Evolutionary conservation across 2,888 invertebrate genomes (phyloP).

Genomic region (Hofmannophila pseudospretella): DNA sequence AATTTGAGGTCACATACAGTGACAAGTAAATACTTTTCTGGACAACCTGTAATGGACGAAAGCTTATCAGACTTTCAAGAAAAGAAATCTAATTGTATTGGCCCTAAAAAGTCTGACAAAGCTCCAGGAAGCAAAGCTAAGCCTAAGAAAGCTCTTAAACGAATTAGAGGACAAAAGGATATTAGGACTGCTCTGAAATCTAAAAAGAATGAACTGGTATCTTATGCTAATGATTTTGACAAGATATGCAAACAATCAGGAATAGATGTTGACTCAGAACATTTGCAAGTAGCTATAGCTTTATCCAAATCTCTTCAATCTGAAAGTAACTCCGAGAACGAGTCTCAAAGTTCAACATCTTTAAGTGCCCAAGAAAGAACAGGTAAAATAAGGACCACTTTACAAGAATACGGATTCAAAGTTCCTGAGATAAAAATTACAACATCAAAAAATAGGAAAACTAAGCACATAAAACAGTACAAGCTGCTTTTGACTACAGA

Average conservation of each 20-base stretch:
- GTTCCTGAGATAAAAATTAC: conserved; percentile 46
- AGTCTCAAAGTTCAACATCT: conserved; percentile 16
- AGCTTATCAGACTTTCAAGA: conserved; percentile 60
- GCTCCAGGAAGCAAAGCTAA: conserved; percentile 22
- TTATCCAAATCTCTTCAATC: conserved; percentile 77
- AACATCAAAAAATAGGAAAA: conserved; percentile 26
- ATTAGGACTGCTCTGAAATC: conserved; percentile 51
- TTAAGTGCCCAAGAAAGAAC: conserved; percentile 41
- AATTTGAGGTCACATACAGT: conserved; percentile 27
- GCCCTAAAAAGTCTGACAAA: conserved; percentile 37
- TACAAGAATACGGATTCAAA: conserved; percentile 81
- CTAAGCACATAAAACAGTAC: conserved; percentile 35
- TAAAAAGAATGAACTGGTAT: conserved; percentile 52
- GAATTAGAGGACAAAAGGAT: conserved; percentile 53
- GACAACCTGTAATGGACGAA: conserved; percentile 53
- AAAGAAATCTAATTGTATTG: conserved; percentile 38
- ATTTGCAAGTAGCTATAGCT: conserved; percentile 82
- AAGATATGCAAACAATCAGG: conserved; percentile 59
- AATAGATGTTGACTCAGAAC: conserved; percentile 79
- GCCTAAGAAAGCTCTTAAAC: conserved; percentile 35
- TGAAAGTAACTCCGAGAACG: conserved; percentile 13
- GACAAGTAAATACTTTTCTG: conserved; percentile 56
- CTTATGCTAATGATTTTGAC: conserved; percentile 60
- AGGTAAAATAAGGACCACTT: conserved; percentile 64
- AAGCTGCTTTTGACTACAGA: conserved; percentile 44